Percentiles rank a stretch among this genome's conserved stretches.
Evolutionary conservation across 1,140 invertebrate genomes (phyloP).

Genomic region (Archivesica marissinica): DNA sequence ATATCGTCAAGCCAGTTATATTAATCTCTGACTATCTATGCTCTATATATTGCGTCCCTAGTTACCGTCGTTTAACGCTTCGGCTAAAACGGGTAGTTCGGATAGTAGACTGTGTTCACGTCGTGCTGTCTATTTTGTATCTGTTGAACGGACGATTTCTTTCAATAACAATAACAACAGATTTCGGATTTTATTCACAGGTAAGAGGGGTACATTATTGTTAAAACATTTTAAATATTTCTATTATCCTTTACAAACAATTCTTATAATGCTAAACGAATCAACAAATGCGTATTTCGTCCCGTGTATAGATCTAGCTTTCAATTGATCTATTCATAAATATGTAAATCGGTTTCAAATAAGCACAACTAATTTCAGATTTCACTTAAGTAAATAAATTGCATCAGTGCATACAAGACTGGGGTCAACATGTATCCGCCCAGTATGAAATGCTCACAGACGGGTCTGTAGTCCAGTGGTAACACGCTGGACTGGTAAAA

Average conservation of each 20-base stretch:
- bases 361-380: neutral
- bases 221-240: constrained; percentile 1
- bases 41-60: constrained; percentile 17
- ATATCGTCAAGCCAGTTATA: constrained; percentile 21
- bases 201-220: constrained; percentile 7
- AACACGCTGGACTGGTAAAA: too few species aligned
- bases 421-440: too few species aligned
- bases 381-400: constrained; percentile 3
- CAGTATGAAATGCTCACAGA: too few species aligned
- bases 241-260: neutral
- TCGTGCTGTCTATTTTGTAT: neutral
- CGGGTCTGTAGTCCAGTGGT: too few species aligned
- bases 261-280: constrained; percentile 4
- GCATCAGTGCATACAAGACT: too few species aligned
- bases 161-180: neutral
- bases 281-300: too few species aligned
- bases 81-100: constrained; percentile 44
- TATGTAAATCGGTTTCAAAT: neutral
- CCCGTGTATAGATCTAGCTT: neutral
- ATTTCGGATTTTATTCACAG: neutral
- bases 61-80: constrained; percentile 24
- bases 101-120: neutral
- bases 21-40: constrained; percentile 27
- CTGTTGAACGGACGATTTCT: constrained; percentile 5
- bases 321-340: neutral